Evolutionary conservation across 2,888 invertebrate species (phyloP), one percentile per base, ranked within the genome.

Genomic region (Alcis repandata): DNA sequence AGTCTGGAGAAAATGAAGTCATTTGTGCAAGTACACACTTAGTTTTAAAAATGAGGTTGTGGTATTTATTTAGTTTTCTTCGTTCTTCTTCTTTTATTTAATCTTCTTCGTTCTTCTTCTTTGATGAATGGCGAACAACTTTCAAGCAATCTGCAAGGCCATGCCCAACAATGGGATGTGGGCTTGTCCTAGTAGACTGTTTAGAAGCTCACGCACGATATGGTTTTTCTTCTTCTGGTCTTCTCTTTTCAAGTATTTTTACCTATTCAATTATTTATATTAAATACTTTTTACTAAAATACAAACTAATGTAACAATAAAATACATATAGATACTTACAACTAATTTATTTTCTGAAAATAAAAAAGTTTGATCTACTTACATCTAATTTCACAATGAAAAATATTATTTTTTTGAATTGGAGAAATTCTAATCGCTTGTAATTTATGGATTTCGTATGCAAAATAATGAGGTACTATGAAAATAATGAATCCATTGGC

Each of bases 101-200:
- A 15, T n/a, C 6, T n/a, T 32, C 10, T n/a, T 15, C 48, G 15
- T 1, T 32, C 17, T n/a, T 45, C 57, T 49, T 22, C 27, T 43
- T 22, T 22, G 56, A 58, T 43, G 60, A 52, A 17, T 48, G 57
- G 56, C 73, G 59, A 59, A 53, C 73, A 74, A 72, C 78, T 38
- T 82, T 82, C 73, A 82, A 80, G 82, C 87, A 76, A 86, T 73
- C 87, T 90, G 74, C 51, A 40, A 67, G 67, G 48, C 19, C 68
- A 70, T 52, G 68, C 69, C 68, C 69, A 63, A 48, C 40, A 48
- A 19, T 69, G 63, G 54, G 67, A 84, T 72, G 76, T 83, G 89
- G 89, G 90, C 90, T 90, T 91, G 91, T 91, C 89, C 90, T 89
- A 88, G 88, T 90, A 91, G 90, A 91, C 90, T 91, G 91, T 90